Base-by-base conservation (phyloP, 2,888 invertebrate species). In the Coleophora deauratella region DNA sequence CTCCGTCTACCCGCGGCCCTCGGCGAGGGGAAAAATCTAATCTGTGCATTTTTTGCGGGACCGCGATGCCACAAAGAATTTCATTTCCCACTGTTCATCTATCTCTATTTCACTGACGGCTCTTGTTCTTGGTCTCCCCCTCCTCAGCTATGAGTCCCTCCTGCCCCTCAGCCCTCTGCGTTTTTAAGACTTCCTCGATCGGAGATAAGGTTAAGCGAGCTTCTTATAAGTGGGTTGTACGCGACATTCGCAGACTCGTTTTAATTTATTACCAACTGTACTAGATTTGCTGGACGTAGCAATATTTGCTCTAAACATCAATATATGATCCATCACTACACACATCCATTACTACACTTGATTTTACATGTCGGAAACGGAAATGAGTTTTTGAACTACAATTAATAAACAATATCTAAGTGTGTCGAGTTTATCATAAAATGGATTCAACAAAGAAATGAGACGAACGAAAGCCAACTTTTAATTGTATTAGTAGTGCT, bases 1-100 rank as follows among this genome's bases (percentile, higher is more conserved):
- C 82, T 78, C 74, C 73, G 72, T 76, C 79, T 72, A 72, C 72
- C 77, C 80, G 76, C 75, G 68, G 77, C 71, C 76, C 81, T 77
- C 64, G 62, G 67, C 67, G 74, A 77, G 75, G 82, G 82, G 85
- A 82, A 86, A 69, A 86, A 86, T 86, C 86, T 86, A 86, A 86
- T 86, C 86, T 86, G 82, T 81, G 84, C 84, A 86, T 86, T 86
- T 86, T 86, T 86, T 86, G 85, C 85, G 86, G 78, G 85, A 81
- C 82, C 84, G 84, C 84, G 82, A 84, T 80, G 81, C 86, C 86
- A 86, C 86, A 85, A 86, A 86, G 86, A 86, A 86, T 86, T 86
- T 86, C 86, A 86, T 86, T 86, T 86, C 86, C 86, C 82, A 84
- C 84, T 86, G 85, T 86, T 86, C 86, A 86, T 86, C 85, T 86